Base-by-base conservation (phyloP, 2,888 invertebrate species). In the Ochropleura leucogaster region DNA sequence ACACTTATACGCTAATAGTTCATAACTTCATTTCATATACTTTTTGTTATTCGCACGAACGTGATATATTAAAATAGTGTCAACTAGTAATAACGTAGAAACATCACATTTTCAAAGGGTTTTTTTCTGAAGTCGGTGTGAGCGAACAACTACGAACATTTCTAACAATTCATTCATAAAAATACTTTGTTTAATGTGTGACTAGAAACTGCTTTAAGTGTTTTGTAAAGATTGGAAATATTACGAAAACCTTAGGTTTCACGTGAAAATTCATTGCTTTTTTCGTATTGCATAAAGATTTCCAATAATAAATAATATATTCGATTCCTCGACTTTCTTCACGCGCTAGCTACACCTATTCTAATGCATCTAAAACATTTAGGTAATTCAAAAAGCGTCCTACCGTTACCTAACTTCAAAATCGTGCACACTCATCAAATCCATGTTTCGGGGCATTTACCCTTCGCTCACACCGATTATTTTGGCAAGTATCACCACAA, bases 51-150 rank as follows among this genome's bases (percentile, higher is more conserved):
- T 92, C 92, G 93, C 49, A 83, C 93, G 93, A 93, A 92, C 89
- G 92, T 92, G 92, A 91, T 92, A 92, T 92, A 94, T 91, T 94
- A 95, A 94, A 95, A 94, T 94, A 95, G 94, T 94, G 92, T 94
- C 91, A 93, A 93, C 92, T 93, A 93, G 90, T 89, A 87, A 89
- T 90, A 90, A 90, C 89, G 87, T 91, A 93, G 90, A 93, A 93
- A 94, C 92, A 95, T 95, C 95, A 95, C 94, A 95, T 94, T 93
- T 90, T 89, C n/a, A 68, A 87, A 89, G 85, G 89, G 82, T 90
- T 80, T 68, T 72, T 42, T 47, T 79, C 40, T 59, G 74, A 78
- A 67, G 68, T 86, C 90, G 92, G 93, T 94, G 95, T 92, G 94
- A 94, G 94, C 94, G 93, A 93, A 68, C 72, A 46, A 74, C 71